These are phyloP conservation scores for Ptychadena robeensis DNA, from an alignment of 2,797 vertebrate genomes.

Conservation along the genomic window DNA sequence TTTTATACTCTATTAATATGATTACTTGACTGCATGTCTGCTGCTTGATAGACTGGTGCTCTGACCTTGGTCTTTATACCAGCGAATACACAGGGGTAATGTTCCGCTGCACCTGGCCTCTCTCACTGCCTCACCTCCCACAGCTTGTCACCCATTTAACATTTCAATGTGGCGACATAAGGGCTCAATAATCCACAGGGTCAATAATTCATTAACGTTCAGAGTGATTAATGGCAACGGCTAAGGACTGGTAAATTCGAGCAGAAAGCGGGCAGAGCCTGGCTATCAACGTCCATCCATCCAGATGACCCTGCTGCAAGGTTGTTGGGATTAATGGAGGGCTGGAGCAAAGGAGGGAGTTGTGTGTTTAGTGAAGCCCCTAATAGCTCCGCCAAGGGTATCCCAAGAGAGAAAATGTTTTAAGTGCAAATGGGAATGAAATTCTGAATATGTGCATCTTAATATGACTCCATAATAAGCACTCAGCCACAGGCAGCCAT, in stretches of 20 bases:
- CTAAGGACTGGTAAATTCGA: constrained; percentile 1
- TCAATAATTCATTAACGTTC: constrained; percentile 55
- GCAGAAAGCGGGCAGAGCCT: constrained; percentile 1
- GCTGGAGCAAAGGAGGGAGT: constrained; percentile 19
- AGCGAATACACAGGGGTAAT: neutral
- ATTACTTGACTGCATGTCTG: constrained; percentile 3
- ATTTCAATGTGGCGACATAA: constrained; percentile 37
- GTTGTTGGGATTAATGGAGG: constrained; percentile 32
- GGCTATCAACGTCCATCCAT: constrained; percentile 39
- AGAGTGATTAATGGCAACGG: constrained; percentile 38
- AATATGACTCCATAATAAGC: constrained; percentile 23
- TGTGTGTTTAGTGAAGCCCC: constrained; percentile 33
- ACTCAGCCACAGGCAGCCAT: constrained; percentile 11
- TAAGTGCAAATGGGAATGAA: constrained; percentile 39
- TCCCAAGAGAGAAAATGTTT: constrained; percentile 11
- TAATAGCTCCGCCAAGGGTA: constrained; percentile 27
- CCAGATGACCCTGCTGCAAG: constrained; percentile 28
- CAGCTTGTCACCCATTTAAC: constrained; percentile 36
- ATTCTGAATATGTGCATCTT: constrained; percentile 1
- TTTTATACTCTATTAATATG: neutral
- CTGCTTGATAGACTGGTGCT: constrained; percentile 9
- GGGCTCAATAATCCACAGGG: constrained; percentile 34
- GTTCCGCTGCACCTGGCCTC: constrained; percentile 24
- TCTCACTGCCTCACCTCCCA: constrained; percentile 15
- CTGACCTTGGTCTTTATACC: constrained; percentile 18